Conservation (phyloP, 1,140 invertebrate species). For the Triops longicaudatus region DNA sequence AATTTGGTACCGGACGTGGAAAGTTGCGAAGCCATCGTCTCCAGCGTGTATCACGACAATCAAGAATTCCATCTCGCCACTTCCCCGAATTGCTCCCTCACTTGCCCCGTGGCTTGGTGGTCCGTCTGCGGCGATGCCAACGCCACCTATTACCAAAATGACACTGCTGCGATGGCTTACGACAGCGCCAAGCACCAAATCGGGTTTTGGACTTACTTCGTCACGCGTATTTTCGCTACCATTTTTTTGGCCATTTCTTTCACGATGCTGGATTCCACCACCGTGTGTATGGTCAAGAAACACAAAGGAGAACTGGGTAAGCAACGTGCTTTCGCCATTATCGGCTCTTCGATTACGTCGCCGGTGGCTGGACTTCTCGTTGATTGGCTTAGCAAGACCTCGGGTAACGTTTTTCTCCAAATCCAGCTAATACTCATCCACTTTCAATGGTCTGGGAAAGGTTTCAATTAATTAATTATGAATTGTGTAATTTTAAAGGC, state of each 20-base stretch:
- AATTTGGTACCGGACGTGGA: not conserved
- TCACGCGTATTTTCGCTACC: constrained; percentile 60
- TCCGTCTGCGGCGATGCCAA: constrained; percentile 45
- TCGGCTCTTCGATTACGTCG: constrained; percentile 70
- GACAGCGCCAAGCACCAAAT: not conserved
- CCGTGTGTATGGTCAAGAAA: constrained; percentile 66
- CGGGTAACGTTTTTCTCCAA: constrained; percentile 25
- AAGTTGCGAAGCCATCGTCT: not conserved
- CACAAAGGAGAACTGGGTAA: constrained; percentile 69
- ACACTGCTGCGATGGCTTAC: not conserved
- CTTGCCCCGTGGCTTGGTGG: not conserved
- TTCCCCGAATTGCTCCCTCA: constrained; percentile 13
- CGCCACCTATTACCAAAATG: not conserved
- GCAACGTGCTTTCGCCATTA: constrained; percentile 64
- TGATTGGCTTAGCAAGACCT: constrained; percentile 48
- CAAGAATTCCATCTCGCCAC: not conserved
- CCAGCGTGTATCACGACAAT: not conserved
- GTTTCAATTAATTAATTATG: not conserved
- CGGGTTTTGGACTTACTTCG: constrained; percentile 70
- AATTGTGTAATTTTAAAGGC: constrained; percentile 40
- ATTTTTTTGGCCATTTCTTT: constrained; percentile 65
- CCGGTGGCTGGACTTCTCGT: constrained; percentile 68
- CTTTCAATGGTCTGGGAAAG: not conserved
- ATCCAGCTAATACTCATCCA: too few relatives aligned
- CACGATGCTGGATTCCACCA: constrained; percentile 72